Base-by-base conservation (phyloP, 1,140 invertebrate species). In the Diorhabda sublineata region DNA sequence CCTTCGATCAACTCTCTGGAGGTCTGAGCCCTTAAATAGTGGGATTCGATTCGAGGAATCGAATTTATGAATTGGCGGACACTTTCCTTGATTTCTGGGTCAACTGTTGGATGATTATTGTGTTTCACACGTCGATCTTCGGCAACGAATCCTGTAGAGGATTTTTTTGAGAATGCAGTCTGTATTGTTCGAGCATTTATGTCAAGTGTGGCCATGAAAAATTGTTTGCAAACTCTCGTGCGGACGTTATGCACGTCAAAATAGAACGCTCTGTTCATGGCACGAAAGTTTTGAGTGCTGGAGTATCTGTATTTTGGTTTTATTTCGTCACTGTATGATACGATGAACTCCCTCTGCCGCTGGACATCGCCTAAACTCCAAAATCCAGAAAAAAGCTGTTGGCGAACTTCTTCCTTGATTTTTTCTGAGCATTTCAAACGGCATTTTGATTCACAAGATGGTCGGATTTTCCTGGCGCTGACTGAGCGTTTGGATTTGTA, bases 21-120 rank as follows among this genome's bases (percentile, higher is more conserved):
- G 42, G 77, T 75, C 58, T 73, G 57, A 52, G 63, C 65, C 52
- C 78, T 66, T 42, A 70, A 67, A 68, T 81, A 81, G 69, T 82
- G 80, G 5, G 76, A 80, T 42, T 78, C 77, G 3, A 77, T 73
- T 61, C 74, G 72, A 6, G 80, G 77, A 0, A 57, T 57, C 56
- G 56, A 57, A 57, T 57, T 57, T 57, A 57, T 57, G 56, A 57
- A 57, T 57, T 57, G 56, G 56, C 56, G 52, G 52, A 57, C 52
- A 57, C 52, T 57, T 57, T 57, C 4, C 52, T 57, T 57, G 52
- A 57, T 57, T 57, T 57, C 8, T 26, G 26, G 26, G 56, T 57
- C 56, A 57, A 57, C 5, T 57, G 56, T 57, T 57, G 5, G 5
- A 57, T 57, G 56, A 57, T 57, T 0, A 57, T 57, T 57, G 56